Conservation (phyloP, 2,113 vertebrate species). For the Parus major region DNA sequence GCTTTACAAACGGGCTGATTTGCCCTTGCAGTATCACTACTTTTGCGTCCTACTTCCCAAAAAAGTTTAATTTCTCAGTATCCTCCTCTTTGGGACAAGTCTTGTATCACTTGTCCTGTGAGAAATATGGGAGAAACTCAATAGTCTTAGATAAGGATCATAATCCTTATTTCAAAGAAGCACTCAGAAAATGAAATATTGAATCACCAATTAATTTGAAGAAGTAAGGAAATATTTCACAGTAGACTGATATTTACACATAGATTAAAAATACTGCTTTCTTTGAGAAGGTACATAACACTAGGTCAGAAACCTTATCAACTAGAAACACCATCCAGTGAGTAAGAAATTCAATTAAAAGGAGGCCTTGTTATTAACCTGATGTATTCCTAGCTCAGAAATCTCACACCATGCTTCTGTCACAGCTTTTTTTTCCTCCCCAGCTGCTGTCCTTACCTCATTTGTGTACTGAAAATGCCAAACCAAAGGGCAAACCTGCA, state of each 20-base stretch:
- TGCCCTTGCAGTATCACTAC: neutral
- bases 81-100: neutral
- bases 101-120: too few species aligned
- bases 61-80: neutral
- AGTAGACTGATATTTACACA: neutral
- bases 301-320: neutral
- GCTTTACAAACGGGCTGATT: neutral
- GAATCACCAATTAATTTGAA: neutral
- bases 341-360: neutral
- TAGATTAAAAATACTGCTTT: neutral
- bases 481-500: neutral
- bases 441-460: neutral
- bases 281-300: neutral
- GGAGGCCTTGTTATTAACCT: neutral
- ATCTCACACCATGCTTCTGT: neutral
- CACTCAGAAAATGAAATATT: neutral
- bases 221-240: neutral
- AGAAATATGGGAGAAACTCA: neutral
- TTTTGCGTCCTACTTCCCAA: neutral
- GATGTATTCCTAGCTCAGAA: neutral
- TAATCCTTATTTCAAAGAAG: neutral
- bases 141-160: neutral
- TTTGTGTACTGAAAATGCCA: neutral
- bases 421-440: rapidly evolving
- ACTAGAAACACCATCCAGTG: neutral